Base-by-base conservation (phyloP, 2,113 vertebrate genomes). In the Callipepla californica region DNA sequence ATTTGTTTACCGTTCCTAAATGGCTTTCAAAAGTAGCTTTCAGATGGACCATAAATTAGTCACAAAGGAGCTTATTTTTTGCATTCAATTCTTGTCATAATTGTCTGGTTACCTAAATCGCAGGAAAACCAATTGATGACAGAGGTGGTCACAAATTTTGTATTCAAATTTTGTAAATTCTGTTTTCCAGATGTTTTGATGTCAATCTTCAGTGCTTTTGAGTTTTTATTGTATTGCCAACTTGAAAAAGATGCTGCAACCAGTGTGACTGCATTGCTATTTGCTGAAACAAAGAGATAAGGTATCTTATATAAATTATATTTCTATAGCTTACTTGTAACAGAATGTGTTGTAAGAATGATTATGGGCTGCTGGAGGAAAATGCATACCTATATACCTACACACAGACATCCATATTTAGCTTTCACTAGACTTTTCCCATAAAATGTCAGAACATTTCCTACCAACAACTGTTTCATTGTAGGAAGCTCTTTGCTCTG, bases 201-300 rank as follows among this genome's bases (percentile, higher is more conserved):
- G 22, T 55, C 38, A 40, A 9, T 45, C 25, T 23, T 88, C 40
- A 44, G 7, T 67, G 51, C 42, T 78, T 13, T 68, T 81, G 47
- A 20, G 9, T 45, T 80, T 58, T 20, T n/a, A 8, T 58, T 76
- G 36, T 10, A 15, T 11, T 57, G 36, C 11, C 80, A 62, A 73
- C 61, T 80, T 76, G 3, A 28, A 50, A 59, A 44, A 22, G 62
- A 14, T 4, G 12, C 73, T 88, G 23, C 47, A 83, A 21, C 13
- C 26, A 55, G 21, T 0, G 1, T 58, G 92, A 45, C 32, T 84
- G 58, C 30, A 8, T 45, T 63, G 30, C 9, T 88, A 55, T 89
- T 89, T 95, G 38, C 77, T 80, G 13, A 85, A 51, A 86, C 20
- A 75, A 94, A 45, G 13, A 82, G 40, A 65, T 55, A 85, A 69